Base-by-base conservation (phyloP, 2,888 invertebrate genomes). In the Idaea dimidiata region DNA sequence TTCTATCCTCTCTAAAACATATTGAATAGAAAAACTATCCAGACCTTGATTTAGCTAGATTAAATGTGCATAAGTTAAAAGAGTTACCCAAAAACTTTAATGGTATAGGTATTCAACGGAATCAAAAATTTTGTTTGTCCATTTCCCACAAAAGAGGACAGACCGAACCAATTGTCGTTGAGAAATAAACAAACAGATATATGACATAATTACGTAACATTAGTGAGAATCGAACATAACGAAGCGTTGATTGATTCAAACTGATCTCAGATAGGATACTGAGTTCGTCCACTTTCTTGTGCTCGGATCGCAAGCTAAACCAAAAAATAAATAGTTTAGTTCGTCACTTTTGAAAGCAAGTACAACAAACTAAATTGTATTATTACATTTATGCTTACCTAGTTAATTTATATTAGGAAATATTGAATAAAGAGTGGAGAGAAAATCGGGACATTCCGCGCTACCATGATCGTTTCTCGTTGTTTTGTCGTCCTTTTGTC, bases 201-300 rank as follows among this genome's bases (percentile, higher is more conserved):
- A 32, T 1, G 0, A 24, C 24, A 24, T 24, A 24, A n/a, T 43
- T 43, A 14, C 10, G 14, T 8, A 0, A 43, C 10, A 43, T 43
- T 43, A 43, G 43, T 43, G 43, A 43, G 54, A 43, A 58, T 54
- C 58, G 66, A 72, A 65, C 63, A 66, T 72, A 74, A 68, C 72
- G 66, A 72, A 67, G 69, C 68, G 69, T 74, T 73, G 74, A 77
- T 72, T 74, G 74, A 77, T 72, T 74, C 74, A 74, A 71, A 74
- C 78, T 81, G 80, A 81, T 81, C 80, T 79, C 80, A 79, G 66
- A 61, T 78, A 78, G 74, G 69, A 60, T 66, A 64, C 59, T 57
- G 33, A 57, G 60, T 60, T 58, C 57, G 57, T 53, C 53, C 57
- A 58, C 54, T 60, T 31, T 43, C 43, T 43, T 10, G 43, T 43